Conservation (phyloP, 2,888 invertebrate species). For the Idaea biselata region DNA sequence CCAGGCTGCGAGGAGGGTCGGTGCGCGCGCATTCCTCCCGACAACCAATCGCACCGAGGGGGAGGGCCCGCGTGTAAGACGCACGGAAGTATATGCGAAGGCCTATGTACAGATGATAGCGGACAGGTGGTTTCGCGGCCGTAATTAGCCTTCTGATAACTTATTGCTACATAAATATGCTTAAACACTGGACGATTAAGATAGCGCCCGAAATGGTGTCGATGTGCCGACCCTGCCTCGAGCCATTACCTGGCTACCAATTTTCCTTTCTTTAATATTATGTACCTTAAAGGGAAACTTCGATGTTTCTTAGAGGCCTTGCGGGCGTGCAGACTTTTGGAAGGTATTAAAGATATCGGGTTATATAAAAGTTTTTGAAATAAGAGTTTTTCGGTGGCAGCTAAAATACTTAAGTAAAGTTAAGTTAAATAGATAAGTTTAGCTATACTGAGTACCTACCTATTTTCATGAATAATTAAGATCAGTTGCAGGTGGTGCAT, state of each 20-base stretch:
- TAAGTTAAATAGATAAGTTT: background rate
- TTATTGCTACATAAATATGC: conserved; percentile 76
- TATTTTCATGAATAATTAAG: too few relatives aligned
- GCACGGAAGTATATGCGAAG: conserved; percentile 80
- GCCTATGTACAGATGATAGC: conserved; percentile 80
- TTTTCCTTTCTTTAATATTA: conserved; percentile 47
- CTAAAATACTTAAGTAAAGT: background rate
- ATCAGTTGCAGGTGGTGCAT: too few relatives aligned
- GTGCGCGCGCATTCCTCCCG: conserved; percentile 70
- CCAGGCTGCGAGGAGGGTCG: conserved; percentile 68
- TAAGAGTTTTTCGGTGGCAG: conserved; percentile 20
- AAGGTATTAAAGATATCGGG: conserved; percentile 28
- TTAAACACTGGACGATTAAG: conserved; percentile 71
- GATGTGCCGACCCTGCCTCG: conserved; percentile 45
- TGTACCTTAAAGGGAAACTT: conserved; percentile 46
- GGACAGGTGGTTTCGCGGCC: conserved; percentile 79
- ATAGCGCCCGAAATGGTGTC: conserved; percentile 59
- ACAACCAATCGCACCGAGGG: conserved; percentile 67
- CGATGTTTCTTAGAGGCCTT: conserved; percentile 37
- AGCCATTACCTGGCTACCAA: conserved; percentile 45
- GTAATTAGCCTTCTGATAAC: conserved; percentile 78
- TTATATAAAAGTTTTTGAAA: conserved; percentile 25
- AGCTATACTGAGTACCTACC: too few relatives aligned
- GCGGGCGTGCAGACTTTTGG: conserved; percentile 36
- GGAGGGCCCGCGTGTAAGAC: conserved; percentile 77